A percentile compares a stretch with the other conserved stretches of the same genome.
These are phyloP conservation scores for Phasia obesa DNA, from an alignment of 2,888 invertebrate species.

Conservation along the genomic window DNA sequence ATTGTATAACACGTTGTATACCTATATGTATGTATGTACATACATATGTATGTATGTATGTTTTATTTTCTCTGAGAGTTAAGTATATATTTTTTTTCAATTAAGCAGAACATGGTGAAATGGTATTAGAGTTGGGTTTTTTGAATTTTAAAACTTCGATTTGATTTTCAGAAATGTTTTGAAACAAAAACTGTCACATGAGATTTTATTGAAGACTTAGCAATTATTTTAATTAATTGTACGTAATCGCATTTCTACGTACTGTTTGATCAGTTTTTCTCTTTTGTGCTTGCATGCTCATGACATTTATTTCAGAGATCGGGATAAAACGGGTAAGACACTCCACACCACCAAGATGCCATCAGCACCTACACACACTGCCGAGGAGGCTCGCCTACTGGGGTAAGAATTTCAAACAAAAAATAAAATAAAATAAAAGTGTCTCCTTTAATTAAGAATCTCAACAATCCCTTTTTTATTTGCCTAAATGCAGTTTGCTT, in stretches of 20 bases:
- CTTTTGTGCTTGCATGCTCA: slow-evolving; percentile 83
- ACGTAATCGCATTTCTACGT: slow-evolving; percentile 53
- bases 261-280: slow-evolving; percentile 71
- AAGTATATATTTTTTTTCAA: background rate
- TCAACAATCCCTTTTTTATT: slow-evolving; percentile 64
- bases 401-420: slow-evolving; percentile 86
- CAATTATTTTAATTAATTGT: slow-evolving; percentile 48
- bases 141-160: slow-evolving; percentile 34
- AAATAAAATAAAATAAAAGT: slow-evolving; percentile 4
- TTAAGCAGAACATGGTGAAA: background rate
- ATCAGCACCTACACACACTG: slow-evolving; percentile 83
- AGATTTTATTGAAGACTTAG: slow-evolving; percentile 10
- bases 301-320: slow-evolving; percentile 83
- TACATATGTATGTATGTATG: background rate
- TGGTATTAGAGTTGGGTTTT: background rate
- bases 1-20: slow-evolving; percentile 22
- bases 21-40: too few species aligned
- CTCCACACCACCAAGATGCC: slow-evolving; percentile 83
- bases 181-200: slow-evolving; percentile 8
- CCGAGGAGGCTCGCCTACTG: slow-evolving; percentile 93
- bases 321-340: slow-evolving; percentile 83
- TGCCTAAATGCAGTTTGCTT: slow-evolving; percentile 62
- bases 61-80: too few species aligned
- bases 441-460: slow-evolving; percentile 53
- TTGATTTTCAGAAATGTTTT: slow-evolving; percentile 31